Evolutionary conservation across 2,113 vertebrate genomes (phyloP).

Genomic region (Lasiurus borealis): DNA sequence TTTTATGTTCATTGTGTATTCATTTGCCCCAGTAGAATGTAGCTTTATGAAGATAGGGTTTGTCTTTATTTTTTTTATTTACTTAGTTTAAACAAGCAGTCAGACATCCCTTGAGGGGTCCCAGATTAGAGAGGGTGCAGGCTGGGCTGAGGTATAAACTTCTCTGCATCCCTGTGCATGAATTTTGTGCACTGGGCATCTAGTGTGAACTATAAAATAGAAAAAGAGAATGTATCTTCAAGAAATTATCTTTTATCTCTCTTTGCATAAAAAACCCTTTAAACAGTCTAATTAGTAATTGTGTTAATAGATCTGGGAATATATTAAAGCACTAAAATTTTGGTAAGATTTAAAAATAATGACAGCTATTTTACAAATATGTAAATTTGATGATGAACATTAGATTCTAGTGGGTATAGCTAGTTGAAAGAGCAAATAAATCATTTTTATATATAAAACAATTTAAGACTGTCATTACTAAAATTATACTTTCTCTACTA

Average conservation of each 20-base stretch:
- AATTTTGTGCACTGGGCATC: too few species aligned
- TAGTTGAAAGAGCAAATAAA: neutral
- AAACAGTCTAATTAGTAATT: constrained; percentile 69
- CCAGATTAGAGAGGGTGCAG: too few species aligned
- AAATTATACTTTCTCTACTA: neutral
- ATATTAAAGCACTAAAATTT: constrained; percentile 69
- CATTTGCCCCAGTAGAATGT: neutral
- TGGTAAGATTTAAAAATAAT: constrained; percentile 67
- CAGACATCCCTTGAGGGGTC: too few species aligned
- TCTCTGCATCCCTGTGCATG: too few species aligned
- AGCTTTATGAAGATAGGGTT: neutral
- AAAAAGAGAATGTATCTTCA: constrained; percentile 68
- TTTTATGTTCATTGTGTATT: neutral
- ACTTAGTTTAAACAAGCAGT: neutral
- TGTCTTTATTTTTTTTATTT: neutral
- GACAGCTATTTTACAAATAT: constrained; percentile 69
- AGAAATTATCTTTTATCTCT: constrained; percentile 75
- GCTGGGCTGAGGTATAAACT: too few species aligned
- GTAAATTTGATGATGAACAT: constrained; percentile 38
- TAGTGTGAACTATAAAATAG: constrained; percentile 62
- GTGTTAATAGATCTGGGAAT: constrained; percentile 71
- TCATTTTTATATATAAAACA: neutral
- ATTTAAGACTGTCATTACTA: neutral
- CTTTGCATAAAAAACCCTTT: constrained; percentile 55
- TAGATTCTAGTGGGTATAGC: neutral